phyloP scores from a whole-genome alignment of 2,113 vertebrate species.

The Caranx ignobilis region DNA sequence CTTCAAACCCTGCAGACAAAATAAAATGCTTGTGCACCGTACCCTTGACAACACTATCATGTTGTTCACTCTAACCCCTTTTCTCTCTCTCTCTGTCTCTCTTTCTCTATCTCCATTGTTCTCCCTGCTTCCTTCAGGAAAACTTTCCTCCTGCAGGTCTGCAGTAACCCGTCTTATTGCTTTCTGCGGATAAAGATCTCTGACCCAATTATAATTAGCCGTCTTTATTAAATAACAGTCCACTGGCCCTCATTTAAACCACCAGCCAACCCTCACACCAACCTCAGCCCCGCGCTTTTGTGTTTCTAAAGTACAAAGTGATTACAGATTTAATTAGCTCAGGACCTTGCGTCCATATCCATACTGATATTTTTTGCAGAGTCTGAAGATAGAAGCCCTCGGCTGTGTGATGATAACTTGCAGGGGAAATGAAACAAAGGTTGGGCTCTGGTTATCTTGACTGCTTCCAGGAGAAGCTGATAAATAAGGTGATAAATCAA shows the following conservation, averaged over 20 bases:
- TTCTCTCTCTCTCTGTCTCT: conserved; percentile 2
- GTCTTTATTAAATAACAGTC: conserved; percentile 73
- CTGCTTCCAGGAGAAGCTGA: too few relatives aligned
- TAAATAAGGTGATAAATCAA: background rate
- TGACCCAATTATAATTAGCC: conserved; percentile 77
- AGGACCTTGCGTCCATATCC: conserved; percentile 67
- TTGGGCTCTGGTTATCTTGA: background rate
- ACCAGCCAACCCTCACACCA: conserved; percentile 26
- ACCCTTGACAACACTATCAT: conserved; percentile 35
- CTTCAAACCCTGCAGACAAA: conserved; percentile 35
- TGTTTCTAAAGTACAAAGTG: conserved; percentile 70
- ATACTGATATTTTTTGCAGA: conserved; percentile 63
- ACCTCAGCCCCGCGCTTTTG: conserved; percentile 26
- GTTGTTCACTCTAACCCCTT: conserved; percentile 28
- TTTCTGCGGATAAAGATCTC: conserved; percentile 50
- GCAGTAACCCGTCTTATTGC: conserved; percentile 23
- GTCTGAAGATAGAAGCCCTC: conserved; percentile 41
- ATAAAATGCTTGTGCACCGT: conserved; percentile 28
- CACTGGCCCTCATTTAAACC: conserved; percentile 62
- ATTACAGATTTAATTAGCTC: conserved; percentile 80
- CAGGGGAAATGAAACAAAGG: conserved; percentile 28
- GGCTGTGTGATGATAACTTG: conserved; percentile 26
- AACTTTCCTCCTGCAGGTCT: conserved; percentile 47
- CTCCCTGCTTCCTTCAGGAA: conserved; percentile 39
- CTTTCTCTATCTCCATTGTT: conserved; percentile 21